phyloP scores from a whole-genome alignment of 2,113 vertebrate species.

The Athene cunicularia region DNA sequence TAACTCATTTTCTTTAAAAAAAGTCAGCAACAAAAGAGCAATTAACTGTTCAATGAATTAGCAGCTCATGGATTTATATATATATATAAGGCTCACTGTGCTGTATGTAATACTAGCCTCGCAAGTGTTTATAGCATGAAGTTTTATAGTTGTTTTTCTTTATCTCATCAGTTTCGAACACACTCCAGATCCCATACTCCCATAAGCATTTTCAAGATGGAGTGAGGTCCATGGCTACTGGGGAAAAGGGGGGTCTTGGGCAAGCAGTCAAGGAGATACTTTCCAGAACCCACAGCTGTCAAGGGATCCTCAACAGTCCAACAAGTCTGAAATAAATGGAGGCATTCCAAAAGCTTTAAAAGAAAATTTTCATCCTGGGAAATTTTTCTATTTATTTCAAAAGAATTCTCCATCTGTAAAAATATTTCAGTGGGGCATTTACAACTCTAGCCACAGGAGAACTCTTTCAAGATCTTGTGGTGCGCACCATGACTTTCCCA shows the following conservation, averaged over 20 bases:
- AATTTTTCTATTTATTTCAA: conserved; percentile 71
- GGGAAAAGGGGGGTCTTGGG: conserved; percentile 46
- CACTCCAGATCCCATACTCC: conserved; percentile 51
- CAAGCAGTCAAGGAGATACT: conserved; percentile 55
- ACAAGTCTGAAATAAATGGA: conserved; percentile 64
- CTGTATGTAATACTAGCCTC: conserved; percentile 9
- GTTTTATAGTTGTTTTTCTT: conserved; percentile 70
- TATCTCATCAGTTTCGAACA: conserved; percentile 65
- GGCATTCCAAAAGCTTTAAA: conserved; percentile 68
- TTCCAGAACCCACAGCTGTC: conserved; percentile 71
- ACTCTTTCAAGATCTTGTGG: conserved; percentile 56
- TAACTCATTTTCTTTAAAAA: neutral
- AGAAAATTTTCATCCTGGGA: conserved; percentile 68
- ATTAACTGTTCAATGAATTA: conserved; percentile 59
- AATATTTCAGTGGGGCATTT: conserved; percentile 68
- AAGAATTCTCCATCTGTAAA: conserved; percentile 74
- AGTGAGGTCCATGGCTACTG: conserved; percentile 66
- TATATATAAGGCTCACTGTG: neutral
- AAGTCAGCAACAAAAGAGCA: neutral
- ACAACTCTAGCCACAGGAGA: conserved; percentile 42
- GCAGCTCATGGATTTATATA: conserved; percentile 26
- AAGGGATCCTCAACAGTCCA: conserved; percentile 67
- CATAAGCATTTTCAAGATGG: conserved; percentile 60
- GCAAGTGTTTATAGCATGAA: conserved; percentile 55
- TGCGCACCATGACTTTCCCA: conserved; percentile 7